Base-by-base conservation (phyloP, 53 echinoderm and acorn worm genomes). In the Echinarachnius parma region DNA sequence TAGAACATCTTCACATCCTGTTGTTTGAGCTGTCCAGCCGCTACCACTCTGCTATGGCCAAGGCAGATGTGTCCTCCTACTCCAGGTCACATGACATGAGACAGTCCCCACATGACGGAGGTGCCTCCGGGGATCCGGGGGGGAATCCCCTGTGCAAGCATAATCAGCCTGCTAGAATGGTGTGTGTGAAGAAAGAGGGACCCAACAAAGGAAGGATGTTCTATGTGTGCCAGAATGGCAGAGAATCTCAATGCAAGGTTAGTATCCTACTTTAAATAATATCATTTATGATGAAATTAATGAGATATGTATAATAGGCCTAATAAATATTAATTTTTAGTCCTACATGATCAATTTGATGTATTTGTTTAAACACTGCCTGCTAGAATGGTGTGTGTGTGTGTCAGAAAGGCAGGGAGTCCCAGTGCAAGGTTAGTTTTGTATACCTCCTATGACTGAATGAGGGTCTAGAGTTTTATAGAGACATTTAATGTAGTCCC, bases 121-220 rank as follows among this genome's bases (percentile, higher is more conserved):
- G 26, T 14, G 9, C 63, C 22, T 16, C 15, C 20, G 14, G 18
- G 25, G 9, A 28, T 18, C 5, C 9, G 23, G 35, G 52, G 5
- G 53, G 52, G 9, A 56, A 78, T 4, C 95, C 95, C n/a, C 54
- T 36, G 1, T 95, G 95, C 34, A 78, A 90, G 48, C 95, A 95
- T 34, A 81, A 79, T 49, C 81, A 84, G 21, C 84, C 87, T 4
- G 75, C 90, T 34, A 95, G 87, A 77, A 87, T 86, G 77, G 85
- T 91, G 9, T 90, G 90, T 60, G 95, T 95, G 21, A 87, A 82
- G 61, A 95, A 95, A 79, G 91, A 95, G 9, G 95, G 95, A 3
- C 70, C 84, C 9, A 95, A 95, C 59, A 90, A 87, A 29, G 95
- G 95, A 20, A 90, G 95, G 53, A 87, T 95, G 69, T 95, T 95